These are phyloP conservation scores for Diplosoma virens DNA, from an alignment of 23 tunicate species.

Conservation along the genomic window DNA sequence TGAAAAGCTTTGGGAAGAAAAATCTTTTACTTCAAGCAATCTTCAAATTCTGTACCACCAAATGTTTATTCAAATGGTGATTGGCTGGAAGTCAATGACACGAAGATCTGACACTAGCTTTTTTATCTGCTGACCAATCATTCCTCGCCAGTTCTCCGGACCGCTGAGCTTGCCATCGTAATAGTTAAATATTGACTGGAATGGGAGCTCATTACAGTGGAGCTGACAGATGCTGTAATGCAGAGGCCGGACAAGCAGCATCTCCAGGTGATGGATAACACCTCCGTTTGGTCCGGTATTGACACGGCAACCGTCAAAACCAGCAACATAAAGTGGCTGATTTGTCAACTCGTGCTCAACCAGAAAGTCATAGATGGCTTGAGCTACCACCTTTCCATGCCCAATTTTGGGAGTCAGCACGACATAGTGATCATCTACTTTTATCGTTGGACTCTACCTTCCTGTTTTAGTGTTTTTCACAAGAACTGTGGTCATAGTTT, in stretches of 20 bases:
- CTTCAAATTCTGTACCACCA: too few relatives aligned
- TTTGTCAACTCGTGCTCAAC: slow-evolving; percentile 16
- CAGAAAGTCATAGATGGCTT: slow-evolving; percentile 7
- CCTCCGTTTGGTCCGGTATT: slow-evolving; percentile 12
- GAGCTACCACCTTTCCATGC: slow-evolving; percentile 5
- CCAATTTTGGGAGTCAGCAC: slow-evolving; percentile 2
- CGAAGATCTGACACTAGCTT: slow-evolving; percentile 1
- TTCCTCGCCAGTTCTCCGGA: not conserved
- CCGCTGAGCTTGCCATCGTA: slow-evolving; percentile 8
- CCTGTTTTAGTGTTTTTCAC: too few relatives aligned
- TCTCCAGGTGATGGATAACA: slow-evolving; percentile 17
- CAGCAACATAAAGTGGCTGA: slow-evolving; percentile 9
- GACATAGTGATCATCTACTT: too few relatives aligned
- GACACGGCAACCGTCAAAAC: slow-evolving; percentile 13
- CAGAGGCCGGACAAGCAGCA: slow-evolving; percentile 25
- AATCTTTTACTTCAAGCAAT: too few relatives aligned
- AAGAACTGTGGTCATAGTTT: too few relatives aligned
- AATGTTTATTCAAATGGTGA: too few relatives aligned
- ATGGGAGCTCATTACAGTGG: slow-evolving; percentile 15
- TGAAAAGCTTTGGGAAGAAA: too few relatives aligned
- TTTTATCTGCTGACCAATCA: slow-evolving; percentile 7
- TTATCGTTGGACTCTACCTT: too few relatives aligned
- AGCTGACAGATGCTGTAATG: slow-evolving; percentile 12
- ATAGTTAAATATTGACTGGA: not conserved
- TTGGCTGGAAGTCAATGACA: slow-evolving; percentile 14